Evolutionary conservation across 2,888 invertebrate species (phyloP).

Genomic region (Hipparchia semele): DNA sequence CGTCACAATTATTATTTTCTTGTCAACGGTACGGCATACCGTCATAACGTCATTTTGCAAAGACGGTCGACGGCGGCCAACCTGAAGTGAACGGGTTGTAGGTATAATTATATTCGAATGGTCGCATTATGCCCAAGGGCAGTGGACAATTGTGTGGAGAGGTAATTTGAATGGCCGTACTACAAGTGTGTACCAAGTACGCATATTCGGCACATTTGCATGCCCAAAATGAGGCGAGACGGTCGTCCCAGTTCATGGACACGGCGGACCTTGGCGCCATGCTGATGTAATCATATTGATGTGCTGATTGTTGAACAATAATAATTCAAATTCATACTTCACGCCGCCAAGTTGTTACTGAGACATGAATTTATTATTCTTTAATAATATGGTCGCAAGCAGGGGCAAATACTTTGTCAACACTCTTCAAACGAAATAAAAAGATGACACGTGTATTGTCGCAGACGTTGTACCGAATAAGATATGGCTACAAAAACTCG

Average conservation of each 20-base stretch:
- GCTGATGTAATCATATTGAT: conserved; percentile 72
- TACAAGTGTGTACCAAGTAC: conserved; percentile 47
- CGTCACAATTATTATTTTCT: no score
- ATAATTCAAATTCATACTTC: conserved; percentile 73
- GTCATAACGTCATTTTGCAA: no score
- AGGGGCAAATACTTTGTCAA: conserved; percentile 48
- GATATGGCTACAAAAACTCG: conserved; percentile 51
- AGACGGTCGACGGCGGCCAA: no score
- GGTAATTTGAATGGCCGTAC: conserved; percentile 70
- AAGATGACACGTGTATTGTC: conserved; percentile 63
- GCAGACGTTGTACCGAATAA: conserved; percentile 49
- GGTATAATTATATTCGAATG: conserved; percentile 48
- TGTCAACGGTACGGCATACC: no score
- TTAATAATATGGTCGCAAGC: conserved; percentile 49
- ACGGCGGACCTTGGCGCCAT: conserved; percentile 54
- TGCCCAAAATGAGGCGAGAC: conserved; percentile 64
- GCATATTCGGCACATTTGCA: conserved; percentile 74
- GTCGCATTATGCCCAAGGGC: conserved; percentile 73
- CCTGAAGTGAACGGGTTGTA: no score
- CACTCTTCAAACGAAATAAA: conserved; percentile 51
- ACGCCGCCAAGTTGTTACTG: conserved; percentile 59
- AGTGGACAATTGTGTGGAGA: conserved; percentile 74
- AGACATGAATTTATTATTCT: conserved; percentile 62
- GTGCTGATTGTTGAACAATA: conserved; percentile 50
- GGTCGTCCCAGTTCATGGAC: conserved; percentile 56